phyloP scores from a whole-genome alignment of 1,140 invertebrate genomes.

The Cotesia chilonis region DNA sequence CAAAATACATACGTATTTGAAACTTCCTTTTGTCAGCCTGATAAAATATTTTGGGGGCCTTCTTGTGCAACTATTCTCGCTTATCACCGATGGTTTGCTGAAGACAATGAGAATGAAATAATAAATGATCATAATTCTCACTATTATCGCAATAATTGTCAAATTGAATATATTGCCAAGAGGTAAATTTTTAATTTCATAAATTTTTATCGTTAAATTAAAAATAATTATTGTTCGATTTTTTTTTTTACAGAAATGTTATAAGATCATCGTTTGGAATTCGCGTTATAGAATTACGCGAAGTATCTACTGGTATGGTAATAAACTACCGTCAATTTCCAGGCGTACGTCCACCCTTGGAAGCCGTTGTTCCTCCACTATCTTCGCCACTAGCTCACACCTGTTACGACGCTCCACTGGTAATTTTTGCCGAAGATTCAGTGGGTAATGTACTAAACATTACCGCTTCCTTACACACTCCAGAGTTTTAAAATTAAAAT shows the following conservation, averaged over 20 bases:
- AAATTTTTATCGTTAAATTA: conserved; percentile 15
- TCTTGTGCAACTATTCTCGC: conserved; percentile 60
- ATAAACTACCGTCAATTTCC: conserved; percentile 60
- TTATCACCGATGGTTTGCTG: conserved; percentile 63
- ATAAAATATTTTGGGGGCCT: conserved; percentile 60
- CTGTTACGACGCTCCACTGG: conserved; percentile 51
- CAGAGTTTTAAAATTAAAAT: background rate
- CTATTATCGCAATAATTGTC: conserved; percentile 41
- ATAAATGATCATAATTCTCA: conserved; percentile 52
- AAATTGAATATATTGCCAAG: conserved; percentile 59
- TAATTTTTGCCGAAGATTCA: conserved; percentile 63
- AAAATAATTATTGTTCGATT: conserved; percentile 25
- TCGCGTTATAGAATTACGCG: conserved; percentile 70
- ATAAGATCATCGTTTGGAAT: conserved; percentile 68
- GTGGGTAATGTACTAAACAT: conserved; percentile 63
- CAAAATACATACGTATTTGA: conserved; percentile 38
- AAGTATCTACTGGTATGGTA: conserved; percentile 59
- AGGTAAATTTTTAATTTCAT: conserved; percentile 48
- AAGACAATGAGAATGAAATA: conserved; percentile 52
- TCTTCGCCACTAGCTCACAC: conserved; percentile 40
- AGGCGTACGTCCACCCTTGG: conserved; percentile 55
- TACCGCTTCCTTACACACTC: conserved; percentile 51
- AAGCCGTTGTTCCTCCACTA: conserved; percentile 56
- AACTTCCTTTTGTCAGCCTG: conserved; percentile 44
- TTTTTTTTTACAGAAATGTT: conserved; percentile 57